Evolutionary conservation across 1,140 invertebrate species (phyloP).

Genomic region (Oryzaephilus surinamensis): DNA sequence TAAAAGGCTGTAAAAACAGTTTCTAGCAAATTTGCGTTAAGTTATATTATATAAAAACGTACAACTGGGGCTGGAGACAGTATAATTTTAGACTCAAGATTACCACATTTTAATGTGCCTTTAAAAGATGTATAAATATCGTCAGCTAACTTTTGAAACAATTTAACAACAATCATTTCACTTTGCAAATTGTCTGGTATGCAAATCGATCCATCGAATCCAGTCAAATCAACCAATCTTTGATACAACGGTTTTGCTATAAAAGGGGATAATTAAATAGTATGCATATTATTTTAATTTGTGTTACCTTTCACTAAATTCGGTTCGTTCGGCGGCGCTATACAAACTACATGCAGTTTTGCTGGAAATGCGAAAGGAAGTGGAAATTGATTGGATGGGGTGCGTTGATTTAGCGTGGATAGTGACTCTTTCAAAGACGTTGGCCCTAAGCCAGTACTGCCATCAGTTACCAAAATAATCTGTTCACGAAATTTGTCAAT

Average conservation of each 20-base stretch:
- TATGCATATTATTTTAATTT: slow-evolving; percentile 1
- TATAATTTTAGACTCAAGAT: slow-evolving; percentile 59
- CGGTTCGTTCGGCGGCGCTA: slow-evolving; percentile 48
- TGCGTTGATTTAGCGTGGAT: slow-evolving; percentile 33
- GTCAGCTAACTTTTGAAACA: slow-evolving; percentile 65
- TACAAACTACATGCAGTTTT: slow-evolving; percentile 64
- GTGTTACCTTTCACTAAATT: slow-evolving; percentile 41
- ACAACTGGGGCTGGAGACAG: slow-evolving; percentile 67
- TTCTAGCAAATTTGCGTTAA: not conserved
- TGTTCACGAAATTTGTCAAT: slow-evolving; percentile 28
- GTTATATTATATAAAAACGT: slow-evolving; percentile 21
- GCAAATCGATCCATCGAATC: slow-evolving; percentile 51
- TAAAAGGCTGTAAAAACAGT: slow-evolving; percentile 44
- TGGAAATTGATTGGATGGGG: slow-evolving; percentile 43
- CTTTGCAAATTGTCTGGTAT: slow-evolving; percentile 49
- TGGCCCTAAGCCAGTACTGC: slow-evolving; percentile 56
- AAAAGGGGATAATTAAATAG: slow-evolving; percentile 18
- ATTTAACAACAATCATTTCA: slow-evolving; percentile 42
- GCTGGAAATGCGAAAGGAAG: slow-evolving; percentile 72
- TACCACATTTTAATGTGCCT: slow-evolving; percentile 65
- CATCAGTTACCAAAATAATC: slow-evolving; percentile 70
- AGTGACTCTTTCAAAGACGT: slow-evolving; percentile 48
- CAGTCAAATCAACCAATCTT: slow-evolving; percentile 50
- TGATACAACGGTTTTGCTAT: slow-evolving; percentile 44
- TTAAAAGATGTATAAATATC: slow-evolving; percentile 69